A percentile compares a stretch with the other conserved stretches of the same genome.
Evolutionary conservation across 2,888 invertebrate genomes (phyloP).

Genomic region (Synanthedon vespiformis): DNA sequence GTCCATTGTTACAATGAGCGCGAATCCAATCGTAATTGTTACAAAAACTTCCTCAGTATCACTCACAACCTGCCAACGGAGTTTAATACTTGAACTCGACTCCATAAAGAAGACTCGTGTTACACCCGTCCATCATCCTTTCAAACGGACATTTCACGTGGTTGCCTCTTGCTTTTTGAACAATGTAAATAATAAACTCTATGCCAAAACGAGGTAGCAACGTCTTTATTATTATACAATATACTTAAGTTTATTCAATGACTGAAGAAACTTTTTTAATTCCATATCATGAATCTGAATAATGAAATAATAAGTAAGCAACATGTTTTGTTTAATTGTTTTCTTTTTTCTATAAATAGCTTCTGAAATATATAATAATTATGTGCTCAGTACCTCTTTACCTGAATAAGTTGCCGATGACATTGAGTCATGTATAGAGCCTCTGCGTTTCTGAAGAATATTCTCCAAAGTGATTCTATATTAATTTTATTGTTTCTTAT

Average conservation of each 20-base stretch:
- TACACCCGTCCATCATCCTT: background rate
- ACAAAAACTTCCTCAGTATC: conserved; percentile 26
- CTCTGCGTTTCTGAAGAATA: too few species aligned
- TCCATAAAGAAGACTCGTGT: background rate
- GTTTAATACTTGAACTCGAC: background rate
- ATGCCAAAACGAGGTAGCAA: background rate
- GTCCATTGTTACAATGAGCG: conserved; percentile 39
- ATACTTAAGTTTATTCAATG: background rate
- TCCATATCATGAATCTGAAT: too few species aligned
- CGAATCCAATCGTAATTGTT: conserved; percentile 44
- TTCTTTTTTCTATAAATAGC: too few species aligned
- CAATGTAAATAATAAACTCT: background rate
- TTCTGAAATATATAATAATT: too few species aligned
- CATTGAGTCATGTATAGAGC: too few species aligned
- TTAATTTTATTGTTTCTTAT: conserved; percentile 6
- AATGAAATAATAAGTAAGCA: too few species aligned
- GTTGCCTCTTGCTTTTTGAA: background rate
- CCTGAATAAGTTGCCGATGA: too few species aligned
- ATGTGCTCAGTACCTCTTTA: too few species aligned
- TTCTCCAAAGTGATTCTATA: too few species aligned
- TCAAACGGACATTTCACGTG: background rate
- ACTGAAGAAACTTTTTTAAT: background rate
- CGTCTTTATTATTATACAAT: background rate
- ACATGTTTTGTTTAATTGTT: too few species aligned
- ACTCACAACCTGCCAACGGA: conserved; percentile 6